Evolutionary conservation across 1,140 invertebrate genomes (phyloP).

Genomic region (Chironomus tepperi): DNA sequence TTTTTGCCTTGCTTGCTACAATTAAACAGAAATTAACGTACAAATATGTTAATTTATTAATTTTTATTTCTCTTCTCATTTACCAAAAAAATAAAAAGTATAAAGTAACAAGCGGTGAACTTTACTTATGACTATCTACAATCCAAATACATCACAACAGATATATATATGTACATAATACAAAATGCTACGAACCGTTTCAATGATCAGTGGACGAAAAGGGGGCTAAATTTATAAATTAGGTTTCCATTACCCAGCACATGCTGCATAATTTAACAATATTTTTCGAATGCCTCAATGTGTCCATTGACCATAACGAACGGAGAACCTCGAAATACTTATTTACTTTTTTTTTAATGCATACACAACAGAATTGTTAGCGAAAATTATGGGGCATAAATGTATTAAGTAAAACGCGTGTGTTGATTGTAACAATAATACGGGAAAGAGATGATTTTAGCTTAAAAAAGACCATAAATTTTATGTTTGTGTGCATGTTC

Average conservation of each 20-base stretch:
- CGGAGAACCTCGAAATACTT: conserved; percentile 17
- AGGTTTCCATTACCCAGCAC: conserved; percentile 21
- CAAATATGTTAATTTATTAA: conserved; percentile 20
- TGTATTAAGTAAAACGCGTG: background rate
- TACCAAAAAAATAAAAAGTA: background rate
- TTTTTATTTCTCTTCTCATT: background rate
- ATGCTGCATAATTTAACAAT: conserved; percentile 19
- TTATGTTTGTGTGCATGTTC: background rate
- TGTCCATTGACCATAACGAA: conserved; percentile 12
- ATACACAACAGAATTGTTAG: background rate
- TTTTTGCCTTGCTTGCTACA: background rate
- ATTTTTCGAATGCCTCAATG: conserved; percentile 12
- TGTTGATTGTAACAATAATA: background rate
- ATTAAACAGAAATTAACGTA: background rate
- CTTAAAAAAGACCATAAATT: background rate
- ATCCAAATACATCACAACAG: conserved; percentile 18
- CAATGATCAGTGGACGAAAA: conserved; percentile 5
- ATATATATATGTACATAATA: too few relatives aligned
- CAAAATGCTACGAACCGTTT: conserved; percentile 12
- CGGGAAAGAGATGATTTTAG: too few relatives aligned
- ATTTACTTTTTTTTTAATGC: background rate
- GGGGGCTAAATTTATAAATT: conserved; percentile 12
- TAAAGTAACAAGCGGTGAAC: background rate
- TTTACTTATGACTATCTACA: background rate
- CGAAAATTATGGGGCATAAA: conserved; percentile 5